Evolutionary conservation across 2,113 vertebrate species (phyloP).

Genomic region (Cyprinus carpio): DNA sequence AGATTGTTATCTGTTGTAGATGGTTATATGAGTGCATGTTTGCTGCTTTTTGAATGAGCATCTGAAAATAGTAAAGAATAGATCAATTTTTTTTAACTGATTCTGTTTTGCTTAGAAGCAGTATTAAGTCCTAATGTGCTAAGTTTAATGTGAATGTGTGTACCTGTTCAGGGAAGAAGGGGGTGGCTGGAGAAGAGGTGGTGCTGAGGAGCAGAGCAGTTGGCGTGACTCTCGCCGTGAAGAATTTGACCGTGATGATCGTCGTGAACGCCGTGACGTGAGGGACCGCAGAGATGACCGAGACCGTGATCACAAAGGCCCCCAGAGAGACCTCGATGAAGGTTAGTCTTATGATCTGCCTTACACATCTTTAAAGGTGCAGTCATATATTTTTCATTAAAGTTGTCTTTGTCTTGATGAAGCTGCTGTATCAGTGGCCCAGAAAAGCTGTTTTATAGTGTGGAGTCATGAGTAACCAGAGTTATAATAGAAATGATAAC

Average conservation of each 20-base stretch:
- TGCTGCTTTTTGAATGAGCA: background rate
- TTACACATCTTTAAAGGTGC: background rate
- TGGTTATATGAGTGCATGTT: background rate
- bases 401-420: background rate
- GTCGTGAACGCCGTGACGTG: slow-evolving; percentile 55
- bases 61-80: no score
- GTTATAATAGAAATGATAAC: background rate
- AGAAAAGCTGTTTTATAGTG: background rate
- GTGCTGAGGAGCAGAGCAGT: slow-evolving; percentile 78
- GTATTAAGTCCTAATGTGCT: background rate
- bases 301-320: slow-evolving; percentile 76
- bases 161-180: slow-evolving; percentile 80
- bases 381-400: background rate
- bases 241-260: slow-evolving; percentile 74
- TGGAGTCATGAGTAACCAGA: background rate
- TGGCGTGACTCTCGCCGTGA: slow-evolving; percentile 88
- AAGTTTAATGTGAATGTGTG: background rate
- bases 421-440: background rate
- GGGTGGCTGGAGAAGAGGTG: slow-evolving; percentile 73
- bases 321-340: slow-evolving; percentile 74
- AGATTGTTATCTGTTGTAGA: background rate
- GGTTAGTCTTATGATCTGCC: slow-evolving; percentile 66
- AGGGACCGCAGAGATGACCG: slow-evolving; percentile 72
- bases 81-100: no score
- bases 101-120: background rate